Evolutionary conservation across 37 sponge, comb jelly and placozoan genomes (phyloP).

Genomic region (Dysidea cf. avara): DNA sequence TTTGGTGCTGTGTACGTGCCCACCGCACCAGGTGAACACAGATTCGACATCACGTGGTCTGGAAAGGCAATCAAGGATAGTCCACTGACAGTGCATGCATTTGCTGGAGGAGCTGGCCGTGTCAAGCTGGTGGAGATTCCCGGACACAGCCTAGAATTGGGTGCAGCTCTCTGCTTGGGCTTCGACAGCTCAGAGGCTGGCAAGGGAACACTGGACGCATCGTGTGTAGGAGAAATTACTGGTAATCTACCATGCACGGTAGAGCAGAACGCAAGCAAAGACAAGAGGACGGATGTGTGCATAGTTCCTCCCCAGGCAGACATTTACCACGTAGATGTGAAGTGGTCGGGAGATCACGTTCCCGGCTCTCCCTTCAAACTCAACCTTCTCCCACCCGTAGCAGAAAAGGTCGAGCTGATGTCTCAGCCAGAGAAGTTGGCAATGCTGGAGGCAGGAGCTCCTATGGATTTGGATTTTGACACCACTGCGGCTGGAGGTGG

Average conservation of each 20-base stretch:
- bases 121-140: neutral
- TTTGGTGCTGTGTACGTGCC: constrained; percentile 62
- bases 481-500: constrained; percentile 28
- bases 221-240: constrained; percentile 53
- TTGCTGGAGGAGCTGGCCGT: neutral
- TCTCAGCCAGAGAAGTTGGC: no score
- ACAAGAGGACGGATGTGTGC: neutral
- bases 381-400: constrained; percentile 23
- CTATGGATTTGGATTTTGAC: constrained; percentile 29
- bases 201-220: constrained; percentile 36
- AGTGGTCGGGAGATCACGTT: constrained; percentile 44
- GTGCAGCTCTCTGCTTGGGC: no score
- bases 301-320: constrained; percentile 60
- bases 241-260: constrained; percentile 18
- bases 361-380: constrained; percentile 55
- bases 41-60: constrained; percentile 44
- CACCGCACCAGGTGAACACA: constrained; percentile 49
- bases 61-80: constrained; percentile 45
- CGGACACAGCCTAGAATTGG: no score
- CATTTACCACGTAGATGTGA: constrained; percentile 50
- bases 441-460: constrained; percentile 24
- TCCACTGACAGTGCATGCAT: constrained; percentile 56
- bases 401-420: no score
- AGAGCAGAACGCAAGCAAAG: neutral
- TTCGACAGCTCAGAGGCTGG: constrained; percentile 45